Conservation (phyloP, 1,140 invertebrate species). For the Zaprionus africanus region DNA sequence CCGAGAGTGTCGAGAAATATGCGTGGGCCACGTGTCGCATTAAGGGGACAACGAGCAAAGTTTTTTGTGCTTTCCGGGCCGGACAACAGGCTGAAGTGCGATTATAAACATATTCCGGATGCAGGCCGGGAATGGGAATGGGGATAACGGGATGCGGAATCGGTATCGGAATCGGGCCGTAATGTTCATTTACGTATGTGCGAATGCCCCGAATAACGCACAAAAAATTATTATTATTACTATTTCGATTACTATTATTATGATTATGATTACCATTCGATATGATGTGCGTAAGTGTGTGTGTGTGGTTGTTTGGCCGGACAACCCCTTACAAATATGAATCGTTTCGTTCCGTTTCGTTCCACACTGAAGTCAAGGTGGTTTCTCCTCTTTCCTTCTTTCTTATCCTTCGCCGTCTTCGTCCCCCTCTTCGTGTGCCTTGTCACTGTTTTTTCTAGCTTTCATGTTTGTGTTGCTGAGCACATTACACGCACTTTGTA, state of each 20-base stretch:
- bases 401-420: neutral
- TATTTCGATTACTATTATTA: slow-evolving; percentile 73
- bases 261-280: slow-evolving; percentile 82
- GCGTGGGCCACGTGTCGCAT: slow-evolving; percentile 75
- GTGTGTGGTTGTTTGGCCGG: slow-evolving; percentile 15
- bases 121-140: neutral
- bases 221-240: slow-evolving; percentile 79
- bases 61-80: slow-evolving; percentile 9
- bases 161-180: slow-evolving; percentile 18
- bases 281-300: slow-evolving; percentile 43
- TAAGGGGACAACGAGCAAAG: slow-evolving; percentile 40
- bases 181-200: slow-evolving; percentile 78
- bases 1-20: slow-evolving; percentile 63
- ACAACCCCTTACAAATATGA: slow-evolving; percentile 74
- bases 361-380: slow-evolving; percentile 37
- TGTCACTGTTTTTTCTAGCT: neutral
- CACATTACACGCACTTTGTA: slow-evolving; percentile 81
- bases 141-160: neutral
- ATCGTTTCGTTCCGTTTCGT: slow-evolving; percentile 45
- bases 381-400: neutral
- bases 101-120: slow-evolving; percentile 75
- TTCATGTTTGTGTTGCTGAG: slow-evolving; percentile 58
- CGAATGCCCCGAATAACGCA: slow-evolving; percentile 66
- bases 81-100: slow-evolving; percentile 63
- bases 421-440: no score